Evolutionary conservation across 30 jellyfish, hydroid and myxozoan species (phyloP).

Genomic region (Hydractinia symbiolongicarpus): DNA sequence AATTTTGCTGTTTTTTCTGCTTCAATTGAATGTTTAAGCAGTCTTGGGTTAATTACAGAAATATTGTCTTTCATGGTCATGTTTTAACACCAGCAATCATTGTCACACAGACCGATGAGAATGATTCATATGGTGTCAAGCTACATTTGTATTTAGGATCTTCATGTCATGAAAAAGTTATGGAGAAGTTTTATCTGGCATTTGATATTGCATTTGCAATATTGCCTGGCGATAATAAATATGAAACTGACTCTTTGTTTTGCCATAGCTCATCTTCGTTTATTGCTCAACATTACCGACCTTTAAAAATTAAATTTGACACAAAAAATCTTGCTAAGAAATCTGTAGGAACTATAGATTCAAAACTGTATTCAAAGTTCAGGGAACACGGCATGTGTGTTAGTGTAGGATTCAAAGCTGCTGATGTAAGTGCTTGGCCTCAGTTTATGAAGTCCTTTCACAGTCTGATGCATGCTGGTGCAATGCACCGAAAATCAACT

Average conservation of each 20-base stretch:
- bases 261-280: conserved; percentile 8
- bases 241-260: background rate
- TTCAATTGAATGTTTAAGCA: background rate
- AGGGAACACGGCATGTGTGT: conserved; percentile 26
- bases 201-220: conserved; percentile 35
- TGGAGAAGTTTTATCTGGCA: conserved; percentile 16
- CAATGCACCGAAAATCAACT: conserved; percentile 8
- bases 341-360: conserved; percentile 12
- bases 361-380: conserved; percentile 14
- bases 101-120: background rate
- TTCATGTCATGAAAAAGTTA: conserved; percentile 5
- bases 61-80: conserved; percentile 18
- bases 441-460: conserved; percentile 2
- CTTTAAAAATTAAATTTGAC: conserved; percentile 1
- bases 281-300: conserved; percentile 6
- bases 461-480: background rate
- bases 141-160: conserved; percentile 21
- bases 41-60: conserved; percentile 12
- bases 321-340: conserved; percentile 1
- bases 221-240: conserved; percentile 20
- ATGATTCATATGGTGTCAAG: background rate
- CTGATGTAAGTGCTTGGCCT: conserved; percentile 2
- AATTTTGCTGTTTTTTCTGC: too few relatives aligned
- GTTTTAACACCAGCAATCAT: conserved; percentile 17
- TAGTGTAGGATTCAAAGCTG: conserved; percentile 3